phyloP scores from a whole-genome alignment of 2,113 vertebrate genomes.

The Naja naja region DNA sequence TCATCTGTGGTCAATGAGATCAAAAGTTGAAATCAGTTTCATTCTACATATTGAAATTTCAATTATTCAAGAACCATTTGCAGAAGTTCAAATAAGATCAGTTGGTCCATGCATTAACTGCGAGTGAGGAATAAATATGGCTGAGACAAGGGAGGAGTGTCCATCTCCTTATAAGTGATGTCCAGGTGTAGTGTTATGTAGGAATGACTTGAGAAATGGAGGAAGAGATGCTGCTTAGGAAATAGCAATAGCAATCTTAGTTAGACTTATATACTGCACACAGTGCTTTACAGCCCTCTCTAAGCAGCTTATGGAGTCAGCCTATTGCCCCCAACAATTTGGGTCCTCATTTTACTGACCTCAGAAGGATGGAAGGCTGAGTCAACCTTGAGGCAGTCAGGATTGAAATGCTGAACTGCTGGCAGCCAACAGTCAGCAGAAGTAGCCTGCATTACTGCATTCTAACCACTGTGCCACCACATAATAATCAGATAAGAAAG shows the following conservation, averaged over 20 bases:
- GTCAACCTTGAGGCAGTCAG: too few relatives aligned
- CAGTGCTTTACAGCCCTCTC: too few relatives aligned
- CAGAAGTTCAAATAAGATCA: not conserved
- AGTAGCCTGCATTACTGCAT: too few relatives aligned
- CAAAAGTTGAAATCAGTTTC: not conserved
- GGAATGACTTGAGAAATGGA: not conserved
- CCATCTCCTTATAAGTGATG: not conserved
- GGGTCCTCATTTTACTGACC: too few relatives aligned
- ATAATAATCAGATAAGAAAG: not conserved
- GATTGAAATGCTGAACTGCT: too few relatives aligned
- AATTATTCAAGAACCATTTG: not conserved
- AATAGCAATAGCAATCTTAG: too few relatives aligned
- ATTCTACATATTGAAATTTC: not conserved
- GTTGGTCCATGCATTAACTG: not conserved
- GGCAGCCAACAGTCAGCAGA: too few relatives aligned
- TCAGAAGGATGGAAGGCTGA: too few relatives aligned
- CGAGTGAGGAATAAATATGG: not conserved
- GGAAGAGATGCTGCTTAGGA: not conserved
- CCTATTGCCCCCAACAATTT: too few relatives aligned
- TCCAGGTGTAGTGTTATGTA: not conserved
- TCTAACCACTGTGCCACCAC: too few relatives aligned
- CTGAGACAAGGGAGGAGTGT: not conserved
- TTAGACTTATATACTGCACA: too few relatives aligned
- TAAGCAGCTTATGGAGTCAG: too few relatives aligned
- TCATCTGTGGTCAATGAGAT: not conserved